phyloP scores from a whole-genome alignment of 2,797 vertebrate species.

The Brachyalestes nurse region DNA sequence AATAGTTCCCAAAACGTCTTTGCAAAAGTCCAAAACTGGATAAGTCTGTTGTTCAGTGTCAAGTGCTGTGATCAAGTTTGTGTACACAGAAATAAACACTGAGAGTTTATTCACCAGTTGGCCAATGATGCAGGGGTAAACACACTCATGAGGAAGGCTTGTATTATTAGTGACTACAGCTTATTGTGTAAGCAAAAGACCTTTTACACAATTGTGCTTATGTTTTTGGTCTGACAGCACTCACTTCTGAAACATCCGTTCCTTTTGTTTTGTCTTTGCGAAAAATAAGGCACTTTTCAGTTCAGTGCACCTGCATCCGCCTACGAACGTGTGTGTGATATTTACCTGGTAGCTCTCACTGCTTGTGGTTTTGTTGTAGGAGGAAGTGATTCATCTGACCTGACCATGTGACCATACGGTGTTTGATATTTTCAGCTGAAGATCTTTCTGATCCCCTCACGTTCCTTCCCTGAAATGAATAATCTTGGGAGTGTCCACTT shows the following conservation, averaged over 20 bases:
- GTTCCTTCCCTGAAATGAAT: not conserved
- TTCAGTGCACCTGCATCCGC: not conserved
- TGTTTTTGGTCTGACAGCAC: not conserved
- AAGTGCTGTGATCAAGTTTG: slow-evolving; percentile 7
- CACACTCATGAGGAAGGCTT: not conserved
- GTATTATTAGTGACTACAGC: not conserved
- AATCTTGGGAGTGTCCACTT: not conserved
- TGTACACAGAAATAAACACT: slow-evolving; percentile 20
- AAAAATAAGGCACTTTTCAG: not conserved
- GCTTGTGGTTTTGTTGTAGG: not conserved
- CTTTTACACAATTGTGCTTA: not conserved
- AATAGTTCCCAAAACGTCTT: not conserved
- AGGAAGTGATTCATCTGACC: not conserved
- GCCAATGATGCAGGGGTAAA: not conserved
- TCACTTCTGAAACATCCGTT: not conserved
- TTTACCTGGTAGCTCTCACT: not conserved
- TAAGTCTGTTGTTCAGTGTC: not conserved
- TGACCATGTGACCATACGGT: not conserved
- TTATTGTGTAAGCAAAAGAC: not conserved
- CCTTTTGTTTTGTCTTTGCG: not conserved
- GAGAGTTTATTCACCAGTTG: not conserved
- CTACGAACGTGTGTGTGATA: not conserved
- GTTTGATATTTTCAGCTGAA: not conserved
- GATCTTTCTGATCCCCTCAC: not conserved
- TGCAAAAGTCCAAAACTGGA: not conserved